Base-by-base conservation (phyloP, 2,113 vertebrate species). In the Oenanthe melanoleuca region DNA sequence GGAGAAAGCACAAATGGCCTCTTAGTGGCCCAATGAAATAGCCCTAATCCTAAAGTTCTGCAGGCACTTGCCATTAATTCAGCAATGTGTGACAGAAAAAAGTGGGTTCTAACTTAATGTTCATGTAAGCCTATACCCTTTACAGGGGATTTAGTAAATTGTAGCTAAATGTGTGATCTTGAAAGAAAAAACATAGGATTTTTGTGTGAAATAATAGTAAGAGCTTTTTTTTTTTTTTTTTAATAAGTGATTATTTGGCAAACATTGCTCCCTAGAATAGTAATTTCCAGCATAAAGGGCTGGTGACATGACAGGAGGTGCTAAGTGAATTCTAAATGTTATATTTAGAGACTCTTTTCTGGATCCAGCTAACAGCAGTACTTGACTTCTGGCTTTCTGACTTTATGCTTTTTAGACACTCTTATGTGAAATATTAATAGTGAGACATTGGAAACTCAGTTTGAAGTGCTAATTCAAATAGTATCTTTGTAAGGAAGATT, bases 101-200 rank as follows among this genome's bases (percentile, higher is more conserved):
- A 45, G 4, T 15, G 14, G 14, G 29, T 64, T 84, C 29, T 69
- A 55, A 63, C 20, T 78, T 63, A 63, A 53, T 23, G 5, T 42
- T 80, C 0, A 0, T 84, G 12, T 70, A 55, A 71, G 10, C 3
- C 37, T 69, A 14, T 55, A 63, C 4, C 3, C 18, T 65, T 66
- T 53, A 65, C 7, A 77, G 31, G 26, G 37, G 33, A 59, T 57
- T 86, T 65, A 65, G 37, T 49, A 53, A 61, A 42, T 24, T 29
- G 9, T 34, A 73, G 42, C 34, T 73, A 40, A 69, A 86, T 25
- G 12, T 31, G 12, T 70, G 16, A 24, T 45, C 56, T 67, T 78
- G 16, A 73, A 80, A 78, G 42, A 78, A 80, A 86, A 67, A 70
- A 21, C 0, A 0, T 20, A 21, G 5, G 6, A 26, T 37, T 91